Percentiles rank a stretch among this genome's conserved stretches.
Evolutionary conservation across 2,113 vertebrate species (phyloP).

Genomic region (Zapus hudsonius): DNA sequence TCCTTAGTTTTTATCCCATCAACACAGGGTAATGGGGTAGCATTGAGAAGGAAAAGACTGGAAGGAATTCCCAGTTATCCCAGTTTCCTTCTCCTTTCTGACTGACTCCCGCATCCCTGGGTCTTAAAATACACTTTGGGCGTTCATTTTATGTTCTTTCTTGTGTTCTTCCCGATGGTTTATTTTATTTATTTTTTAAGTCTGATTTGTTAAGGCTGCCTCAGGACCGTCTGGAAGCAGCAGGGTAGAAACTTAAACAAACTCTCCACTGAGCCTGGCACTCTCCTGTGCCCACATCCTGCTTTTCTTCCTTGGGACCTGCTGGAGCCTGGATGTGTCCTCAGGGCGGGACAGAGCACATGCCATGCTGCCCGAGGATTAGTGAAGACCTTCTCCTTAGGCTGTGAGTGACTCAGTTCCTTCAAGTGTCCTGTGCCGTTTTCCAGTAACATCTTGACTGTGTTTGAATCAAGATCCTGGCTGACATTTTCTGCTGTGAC

Average conservation of each 20-base stretch:
- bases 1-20: background rate
- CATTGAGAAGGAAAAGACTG: background rate
- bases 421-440: background rate
- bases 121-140: background rate
- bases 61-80: background rate
- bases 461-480: constrained; percentile 14
- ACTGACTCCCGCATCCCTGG: background rate
- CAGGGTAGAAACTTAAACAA: background rate
- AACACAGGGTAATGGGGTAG: fast-evolving
- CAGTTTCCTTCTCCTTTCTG: background rate
- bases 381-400: background rate
- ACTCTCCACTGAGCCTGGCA: background rate
- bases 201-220: background rate
- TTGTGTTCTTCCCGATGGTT: background rate
- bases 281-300: constrained; percentile 31
- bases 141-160: background rate
- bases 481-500: background rate
- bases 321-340: background rate
- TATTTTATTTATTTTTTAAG: background rate
- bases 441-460: constrained; percentile 33
- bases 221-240: background rate
- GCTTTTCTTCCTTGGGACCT: background rate
- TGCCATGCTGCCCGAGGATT: background rate
- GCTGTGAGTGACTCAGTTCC: constrained; percentile 64
- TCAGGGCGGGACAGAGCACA: background rate